Evolutionary conservation across 2,797 vertebrate species (phyloP).

Genomic region (Typhlichthys eigenmanni): DNA sequence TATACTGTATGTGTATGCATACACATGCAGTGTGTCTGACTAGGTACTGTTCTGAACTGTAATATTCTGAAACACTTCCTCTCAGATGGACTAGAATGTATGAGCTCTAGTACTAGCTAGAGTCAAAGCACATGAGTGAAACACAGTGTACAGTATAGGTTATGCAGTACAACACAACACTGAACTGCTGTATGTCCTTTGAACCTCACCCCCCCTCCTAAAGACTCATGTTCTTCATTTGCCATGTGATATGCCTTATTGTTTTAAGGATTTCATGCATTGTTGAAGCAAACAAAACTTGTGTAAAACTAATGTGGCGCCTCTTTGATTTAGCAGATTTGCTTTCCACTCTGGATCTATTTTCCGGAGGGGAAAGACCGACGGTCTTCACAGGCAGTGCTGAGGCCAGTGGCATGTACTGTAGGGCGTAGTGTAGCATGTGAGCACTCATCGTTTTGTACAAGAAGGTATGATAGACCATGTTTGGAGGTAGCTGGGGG

Average conservation of each 20-base stretch:
- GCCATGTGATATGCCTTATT: conserved; percentile 59
- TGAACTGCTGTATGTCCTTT: neutral
- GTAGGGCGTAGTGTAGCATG: conserved; percentile 30
- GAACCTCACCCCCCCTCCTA: neutral
- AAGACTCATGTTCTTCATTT: conserved; percentile 54
- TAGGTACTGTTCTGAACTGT: no score
- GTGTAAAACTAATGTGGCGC: conserved; percentile 65
- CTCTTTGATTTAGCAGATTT: conserved; percentile 64
- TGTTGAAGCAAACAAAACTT: conserved; percentile 64
- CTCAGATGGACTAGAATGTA: no score
- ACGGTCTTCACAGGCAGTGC: conserved; percentile 43
- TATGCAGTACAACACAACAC: conserved; percentile 11
- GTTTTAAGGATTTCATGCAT: conserved; percentile 52
- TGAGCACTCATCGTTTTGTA: conserved; percentile 51
- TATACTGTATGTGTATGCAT: conserved; percentile 6
- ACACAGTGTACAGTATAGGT: conserved; percentile 28
- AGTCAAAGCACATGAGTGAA: conserved; percentile 31
- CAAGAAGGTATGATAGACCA: conserved; percentile 56
- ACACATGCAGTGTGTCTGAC: conserved; percentile 4
- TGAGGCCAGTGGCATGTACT: conserved; percentile 34
- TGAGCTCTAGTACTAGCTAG: no score
- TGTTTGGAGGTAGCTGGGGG: conserved; percentile 39
- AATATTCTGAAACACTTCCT: no score
- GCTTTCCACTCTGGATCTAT: conserved; percentile 42
- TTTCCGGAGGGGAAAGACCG: conserved; percentile 32